These are phyloP conservation scores for Crambe crambe DNA, from an alignment of 37 sponge, comb jelly and placozoan species.

Conservation along the genomic window DNA sequence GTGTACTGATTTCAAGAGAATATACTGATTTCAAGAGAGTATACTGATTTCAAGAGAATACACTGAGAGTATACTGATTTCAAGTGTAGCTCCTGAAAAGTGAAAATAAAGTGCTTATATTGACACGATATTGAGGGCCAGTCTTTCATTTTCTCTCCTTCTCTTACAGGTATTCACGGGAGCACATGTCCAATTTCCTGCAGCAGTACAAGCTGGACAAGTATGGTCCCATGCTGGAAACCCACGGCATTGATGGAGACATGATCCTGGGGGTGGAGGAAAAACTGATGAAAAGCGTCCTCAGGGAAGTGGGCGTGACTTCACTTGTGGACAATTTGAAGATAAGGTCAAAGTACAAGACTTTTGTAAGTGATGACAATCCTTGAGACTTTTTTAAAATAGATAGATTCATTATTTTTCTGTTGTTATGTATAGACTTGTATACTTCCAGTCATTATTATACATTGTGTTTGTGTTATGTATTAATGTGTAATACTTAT, in stretches of 20 bases:
- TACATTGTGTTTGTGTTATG: neutral
- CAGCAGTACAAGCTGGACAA: slow-evolving; percentile 22
- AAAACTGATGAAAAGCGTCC: slow-evolving; percentile 22
- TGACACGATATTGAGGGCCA: too few species aligned
- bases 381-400: neutral
- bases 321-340: slow-evolving; percentile 10
- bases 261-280: slow-evolving; percentile 27
- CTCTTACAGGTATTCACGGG: neutral
- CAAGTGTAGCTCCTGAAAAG: too few species aligned
- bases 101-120: too few species aligned
- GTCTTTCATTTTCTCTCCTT: too few species aligned
- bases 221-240: neutral
- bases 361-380: slow-evolving; percentile 6
- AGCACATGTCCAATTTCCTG: slow-evolving; percentile 6
- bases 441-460: neutral
- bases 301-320: slow-evolving; percentile 52
- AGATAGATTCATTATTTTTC: neutral
- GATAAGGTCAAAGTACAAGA: slow-evolving; percentile 25
- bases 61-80: too few species aligned
- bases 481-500: too few species aligned
- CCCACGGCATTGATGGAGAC: slow-evolving; percentile 39
- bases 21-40: too few species aligned
- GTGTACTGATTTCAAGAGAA: too few species aligned
- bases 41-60: too few species aligned
- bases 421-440: neutral